Conservation (phyloP, 2,888 invertebrate species). For the Eilema caniola region DNA sequence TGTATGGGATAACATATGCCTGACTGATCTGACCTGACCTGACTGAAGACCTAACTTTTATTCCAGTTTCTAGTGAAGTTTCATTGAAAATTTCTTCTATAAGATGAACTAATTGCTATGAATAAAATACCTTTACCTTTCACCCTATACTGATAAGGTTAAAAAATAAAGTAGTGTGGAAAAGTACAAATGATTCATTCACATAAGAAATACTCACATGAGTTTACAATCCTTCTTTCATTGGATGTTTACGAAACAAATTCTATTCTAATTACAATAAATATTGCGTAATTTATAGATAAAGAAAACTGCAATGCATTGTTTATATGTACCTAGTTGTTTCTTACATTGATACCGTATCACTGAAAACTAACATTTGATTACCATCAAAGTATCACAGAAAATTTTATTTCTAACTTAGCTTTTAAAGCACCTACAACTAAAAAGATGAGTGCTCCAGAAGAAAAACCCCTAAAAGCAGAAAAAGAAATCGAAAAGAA, state of each 20-base stretch:
- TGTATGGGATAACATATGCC: no score
- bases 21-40: no score
- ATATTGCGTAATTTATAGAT: neutral
- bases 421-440: constrained; percentile 19
- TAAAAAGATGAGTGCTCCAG: constrained; percentile 63
- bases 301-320: constrained; percentile 18
- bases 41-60: no score
- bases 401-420: constrained; percentile 20
- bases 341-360: constrained; percentile 44
- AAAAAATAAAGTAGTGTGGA: neutral
- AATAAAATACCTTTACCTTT: no score
- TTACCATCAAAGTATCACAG: constrained; percentile 38
- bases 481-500: constrained; percentile 59
- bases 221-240: neutral
- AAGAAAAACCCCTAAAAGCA: constrained; percentile 69
- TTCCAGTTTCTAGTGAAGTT: no score
- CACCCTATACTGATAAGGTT: no score
- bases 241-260: constrained; percentile 10
- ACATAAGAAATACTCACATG: neutral
- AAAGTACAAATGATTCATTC: neutral
- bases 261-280: neutral
- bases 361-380: constrained; percentile 54
- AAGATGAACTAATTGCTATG: no score
- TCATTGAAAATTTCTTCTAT: no score
- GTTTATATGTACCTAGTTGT: constrained; percentile 35